These are phyloP conservation scores for Acronicta aceris DNA, from an alignment of 2,888 invertebrate species.

Conservation along the genomic window DNA sequence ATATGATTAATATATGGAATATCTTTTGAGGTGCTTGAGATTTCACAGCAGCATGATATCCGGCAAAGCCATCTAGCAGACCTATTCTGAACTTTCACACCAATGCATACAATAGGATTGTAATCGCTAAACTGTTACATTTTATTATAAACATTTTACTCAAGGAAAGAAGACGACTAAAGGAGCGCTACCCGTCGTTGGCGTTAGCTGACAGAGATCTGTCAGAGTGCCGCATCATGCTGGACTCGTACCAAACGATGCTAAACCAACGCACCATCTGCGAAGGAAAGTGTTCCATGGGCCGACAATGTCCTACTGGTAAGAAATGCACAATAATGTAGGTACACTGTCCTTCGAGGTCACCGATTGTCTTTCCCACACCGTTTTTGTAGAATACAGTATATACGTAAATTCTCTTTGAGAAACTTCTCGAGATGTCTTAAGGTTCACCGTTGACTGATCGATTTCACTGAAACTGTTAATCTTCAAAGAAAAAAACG, in stretches of 20 bases:
- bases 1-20: too few species aligned
- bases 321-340: constrained; percentile 55
- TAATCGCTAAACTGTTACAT: too few species aligned
- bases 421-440: constrained; percentile 4
- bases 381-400: not conserved
- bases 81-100: too few species aligned
- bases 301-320: constrained; percentile 96
- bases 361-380: not conserved
- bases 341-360: constrained; percentile 3
- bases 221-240: constrained; percentile 93
- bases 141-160: not conserved
- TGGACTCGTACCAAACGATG: constrained; percentile 95
- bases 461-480: constrained; percentile 34
- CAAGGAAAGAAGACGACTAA: constrained; percentile 94
- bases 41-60: too few species aligned
- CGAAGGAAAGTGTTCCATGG: constrained; percentile 95
- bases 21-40: too few species aligned
- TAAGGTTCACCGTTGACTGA: constrained; percentile 17
- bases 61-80: too few species aligned
- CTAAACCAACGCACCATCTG: constrained; percentile 94
- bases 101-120: too few species aligned
- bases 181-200: constrained; percentile 95
- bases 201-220: constrained; percentile 93
- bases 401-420: not conserved
- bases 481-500: constrained; percentile 28